phyloP scores from a whole-genome alignment of 2,797 vertebrate species.

The Hydrocynus forskahlii region DNA sequence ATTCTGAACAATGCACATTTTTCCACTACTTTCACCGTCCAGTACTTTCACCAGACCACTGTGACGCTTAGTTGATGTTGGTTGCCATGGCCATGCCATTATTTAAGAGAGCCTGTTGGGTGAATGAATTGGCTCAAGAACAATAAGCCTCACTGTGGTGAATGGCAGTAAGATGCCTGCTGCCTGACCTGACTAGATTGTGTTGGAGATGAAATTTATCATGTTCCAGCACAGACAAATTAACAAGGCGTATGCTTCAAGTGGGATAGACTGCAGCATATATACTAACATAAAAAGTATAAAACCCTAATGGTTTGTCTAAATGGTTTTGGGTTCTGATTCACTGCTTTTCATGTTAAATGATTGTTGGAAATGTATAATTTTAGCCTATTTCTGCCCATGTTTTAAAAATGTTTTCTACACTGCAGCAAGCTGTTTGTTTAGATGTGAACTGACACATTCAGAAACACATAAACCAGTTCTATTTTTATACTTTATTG shows the following conservation, averaged over 20 bases:
- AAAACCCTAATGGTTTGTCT: not conserved
- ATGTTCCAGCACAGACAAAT: not conserved
- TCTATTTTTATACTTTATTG: constrained; percentile 10
- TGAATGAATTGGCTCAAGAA: constrained; percentile 60
- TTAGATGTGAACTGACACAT: not conserved
- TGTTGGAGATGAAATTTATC: constrained; percentile 14
- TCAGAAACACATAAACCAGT: not conserved
- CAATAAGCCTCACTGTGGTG: constrained; percentile 65
- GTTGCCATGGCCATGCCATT: constrained; percentile 77
- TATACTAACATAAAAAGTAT: not conserved
- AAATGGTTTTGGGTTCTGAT: no score
- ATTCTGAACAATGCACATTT: not conserved
- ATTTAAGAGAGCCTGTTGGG: constrained; percentile 64
- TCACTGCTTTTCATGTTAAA: no score
- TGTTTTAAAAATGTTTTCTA: no score
- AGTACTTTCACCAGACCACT: constrained; percentile 22
- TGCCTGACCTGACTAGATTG: constrained; percentile 8
- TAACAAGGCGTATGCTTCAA: not conserved
- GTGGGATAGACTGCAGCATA: not conserved
- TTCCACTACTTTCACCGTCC: not conserved
- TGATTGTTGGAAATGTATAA: no score
- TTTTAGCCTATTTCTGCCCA: no score
- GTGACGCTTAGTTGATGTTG: constrained; percentile 67
- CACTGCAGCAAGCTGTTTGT: no score
- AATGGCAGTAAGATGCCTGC: not conserved